Conservation (phyloP, 2,888 invertebrate species). For the Coenonympha arcania region DNA sequence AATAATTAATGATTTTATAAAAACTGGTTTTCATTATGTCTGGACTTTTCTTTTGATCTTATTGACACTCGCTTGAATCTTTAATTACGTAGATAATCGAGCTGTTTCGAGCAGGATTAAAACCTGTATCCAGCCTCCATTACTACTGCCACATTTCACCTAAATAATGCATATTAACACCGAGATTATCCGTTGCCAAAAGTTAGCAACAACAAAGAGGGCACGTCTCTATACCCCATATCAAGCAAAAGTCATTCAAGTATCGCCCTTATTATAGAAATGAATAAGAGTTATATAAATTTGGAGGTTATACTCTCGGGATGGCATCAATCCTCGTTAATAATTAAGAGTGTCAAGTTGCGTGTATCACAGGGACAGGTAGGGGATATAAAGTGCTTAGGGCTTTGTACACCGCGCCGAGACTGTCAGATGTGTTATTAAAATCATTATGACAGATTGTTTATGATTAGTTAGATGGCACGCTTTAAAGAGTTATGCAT, state of each 20-base stretch:
- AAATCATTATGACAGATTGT: slow-evolving; percentile 14
- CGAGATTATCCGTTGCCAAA: slow-evolving; percentile 27
- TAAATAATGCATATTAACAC: slow-evolving; percentile 26
- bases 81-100: not conserved
- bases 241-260: slow-evolving; percentile 1
- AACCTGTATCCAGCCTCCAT: not conserved
- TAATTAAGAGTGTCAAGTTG: slow-evolving; percentile 47
- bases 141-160: slow-evolving; percentile 9
- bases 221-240: not conserved
- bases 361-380: slow-evolving; percentile 30
- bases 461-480: slow-evolving; percentile 1
- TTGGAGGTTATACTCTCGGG: slow-evolving; percentile 32
- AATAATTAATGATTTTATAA: no score
- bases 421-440: slow-evolving; percentile 13
- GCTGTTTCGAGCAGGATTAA: not conserved
- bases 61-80: not conserved
- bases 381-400: slow-evolving; percentile 19
- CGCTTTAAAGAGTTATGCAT: slow-evolving; percentile 1
- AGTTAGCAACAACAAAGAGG: slow-evolving; percentile 30
- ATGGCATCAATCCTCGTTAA: slow-evolving; percentile 60
- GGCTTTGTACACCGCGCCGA: slow-evolving; percentile 14
- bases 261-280: not conserved
- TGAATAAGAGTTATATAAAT: slow-evolving; percentile 1
- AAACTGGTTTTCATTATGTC: no score
- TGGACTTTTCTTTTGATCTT: not conserved